These are phyloP conservation scores for Cartodere bifasciata DNA, from an alignment of 2,888 invertebrate species.

Conservation along the genomic window DNA sequence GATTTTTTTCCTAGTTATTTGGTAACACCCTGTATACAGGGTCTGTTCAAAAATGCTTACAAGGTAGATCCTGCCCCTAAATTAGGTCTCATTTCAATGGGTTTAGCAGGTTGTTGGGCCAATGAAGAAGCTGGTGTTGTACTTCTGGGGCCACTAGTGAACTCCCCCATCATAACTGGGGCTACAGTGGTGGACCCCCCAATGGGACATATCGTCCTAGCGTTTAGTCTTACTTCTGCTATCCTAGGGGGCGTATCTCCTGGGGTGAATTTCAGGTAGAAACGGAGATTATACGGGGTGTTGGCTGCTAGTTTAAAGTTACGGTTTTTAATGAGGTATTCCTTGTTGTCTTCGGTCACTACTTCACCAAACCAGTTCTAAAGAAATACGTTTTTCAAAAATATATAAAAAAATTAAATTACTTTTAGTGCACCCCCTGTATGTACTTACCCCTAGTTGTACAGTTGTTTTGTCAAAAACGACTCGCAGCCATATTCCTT, in stretches of 20 bases:
- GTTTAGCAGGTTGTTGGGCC: not conserved
- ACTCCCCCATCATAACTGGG: too few relatives aligned
- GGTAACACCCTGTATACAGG: too few relatives aligned
- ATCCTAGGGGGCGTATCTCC: conserved; percentile 35
- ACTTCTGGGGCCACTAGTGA: conserved; percentile 17
- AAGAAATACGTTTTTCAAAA: conserved; percentile 4
- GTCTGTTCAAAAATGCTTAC: too few relatives aligned
- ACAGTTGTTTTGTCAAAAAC: conserved; percentile 1
- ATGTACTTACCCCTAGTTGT: conserved; percentile 1
- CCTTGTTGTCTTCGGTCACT: conserved; percentile 42
- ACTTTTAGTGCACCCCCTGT: not conserved
- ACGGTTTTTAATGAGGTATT: conserved; percentile 36
- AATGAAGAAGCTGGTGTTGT: conserved; percentile 10
- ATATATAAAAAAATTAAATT: not conserved
- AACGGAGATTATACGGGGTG: conserved; percentile 40
- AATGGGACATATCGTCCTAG: conserved; percentile 43
- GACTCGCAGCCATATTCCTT: not conserved
- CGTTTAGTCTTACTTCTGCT: conserved; percentile 36
- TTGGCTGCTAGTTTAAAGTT: conserved; percentile 32
- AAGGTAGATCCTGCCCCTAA: too few relatives aligned
- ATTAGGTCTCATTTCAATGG: too few relatives aligned
- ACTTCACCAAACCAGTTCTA: conserved; percentile 44
- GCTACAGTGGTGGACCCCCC: conserved; percentile 14
- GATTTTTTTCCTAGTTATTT: too few relatives aligned
- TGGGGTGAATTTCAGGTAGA: conserved; percentile 47